Conservation (phyloP, 2,888 invertebrate genomes). For the Pammene fasciana region DNA sequence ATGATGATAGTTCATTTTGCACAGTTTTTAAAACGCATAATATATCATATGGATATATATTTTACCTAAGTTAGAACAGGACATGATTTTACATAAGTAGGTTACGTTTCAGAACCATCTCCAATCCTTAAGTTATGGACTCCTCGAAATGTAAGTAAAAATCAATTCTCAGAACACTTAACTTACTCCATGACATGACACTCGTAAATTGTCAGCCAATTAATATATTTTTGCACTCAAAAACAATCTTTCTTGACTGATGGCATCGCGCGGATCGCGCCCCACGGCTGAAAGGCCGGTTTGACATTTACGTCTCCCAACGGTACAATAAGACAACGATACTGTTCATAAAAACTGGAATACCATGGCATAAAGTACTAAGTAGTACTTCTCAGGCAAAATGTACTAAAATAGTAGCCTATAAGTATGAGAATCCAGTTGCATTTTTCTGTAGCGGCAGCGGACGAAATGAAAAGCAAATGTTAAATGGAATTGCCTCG, state of each 20-base stretch:
- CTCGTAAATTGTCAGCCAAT: slow-evolving; percentile 62
- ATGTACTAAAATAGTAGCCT: neutral
- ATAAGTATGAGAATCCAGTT: neutral
- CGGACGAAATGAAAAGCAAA: neutral
- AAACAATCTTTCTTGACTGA: slow-evolving; percentile 61
- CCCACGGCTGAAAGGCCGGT: slow-evolving; percentile 41
- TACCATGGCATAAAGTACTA: neutral
- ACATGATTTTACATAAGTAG: too few species aligned
- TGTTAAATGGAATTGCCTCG: slow-evolving; percentile 3
- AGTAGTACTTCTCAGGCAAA: neutral
- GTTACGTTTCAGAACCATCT: too few species aligned
- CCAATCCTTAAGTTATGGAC: too few species aligned
- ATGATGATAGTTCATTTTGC: too few species aligned
- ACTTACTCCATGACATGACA: slow-evolving; percentile 23
- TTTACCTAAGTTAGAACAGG: too few species aligned
- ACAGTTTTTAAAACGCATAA: too few species aligned
- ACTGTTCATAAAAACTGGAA: slow-evolving; percentile 22
- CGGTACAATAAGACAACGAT: slow-evolving; percentile 29
- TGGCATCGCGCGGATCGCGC: slow-evolving; percentile 42
- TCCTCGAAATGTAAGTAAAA: neutral
- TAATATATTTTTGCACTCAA: slow-evolving; percentile 66
- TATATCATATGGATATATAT: too few species aligned
- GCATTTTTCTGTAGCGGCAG: too few species aligned
- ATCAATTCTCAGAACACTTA: slow-evolving; percentile 28
- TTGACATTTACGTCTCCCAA: slow-evolving; percentile 46